Base-by-base conservation (phyloP, 2,888 invertebrate genomes). In the Scelioninae gen. 2 region DNA sequence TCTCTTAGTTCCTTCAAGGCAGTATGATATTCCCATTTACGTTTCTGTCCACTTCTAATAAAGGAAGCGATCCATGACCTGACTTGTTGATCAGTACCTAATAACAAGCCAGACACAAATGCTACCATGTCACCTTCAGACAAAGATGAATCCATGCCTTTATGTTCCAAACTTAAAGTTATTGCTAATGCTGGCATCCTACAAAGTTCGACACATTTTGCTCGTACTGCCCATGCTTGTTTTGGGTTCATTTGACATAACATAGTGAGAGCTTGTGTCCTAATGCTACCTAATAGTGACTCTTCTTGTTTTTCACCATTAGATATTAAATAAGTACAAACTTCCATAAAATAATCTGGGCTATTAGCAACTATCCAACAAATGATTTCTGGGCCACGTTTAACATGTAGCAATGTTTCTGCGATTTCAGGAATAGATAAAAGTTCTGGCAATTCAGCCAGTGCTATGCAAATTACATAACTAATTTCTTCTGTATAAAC, bases 401-500 rank as follows among this genome's bases (percentile, higher is more conserved):
- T 94, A 0, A 97, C 93, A 87, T 95, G 93, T 1, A 98, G 88
- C 15, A 98, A 86, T 0, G 95, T 94, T 87, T 98, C 97, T 4
- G 94, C 91, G 61, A 94, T 89, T 77, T 94, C 95, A 76, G 93
- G 89, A 57, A 96, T 91, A 58, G 92, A 94, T 2, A 98, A 87
- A 48, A 97, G 89, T 57, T 94, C 94, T 0, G 97, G 97, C 33
- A 98, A 87, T 85, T 98, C 97, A 6, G 97, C 96, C 65, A 97
- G 88, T 25, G 96, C 95, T 68, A 98, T 96, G 84, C 96, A 96
- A 52, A 98, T 91, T 0, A 97, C 96, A 88, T 97, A 97, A 39
- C 96, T 94, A 37, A 98, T 93, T 86, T 98, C 97, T 84, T 97
- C 97, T 79, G 97, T 90, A 84, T 97, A 98, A 0, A 97, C 96